Conservation (phyloP, 2,113 vertebrate genomes). For the Tetrax tetrax region DNA sequence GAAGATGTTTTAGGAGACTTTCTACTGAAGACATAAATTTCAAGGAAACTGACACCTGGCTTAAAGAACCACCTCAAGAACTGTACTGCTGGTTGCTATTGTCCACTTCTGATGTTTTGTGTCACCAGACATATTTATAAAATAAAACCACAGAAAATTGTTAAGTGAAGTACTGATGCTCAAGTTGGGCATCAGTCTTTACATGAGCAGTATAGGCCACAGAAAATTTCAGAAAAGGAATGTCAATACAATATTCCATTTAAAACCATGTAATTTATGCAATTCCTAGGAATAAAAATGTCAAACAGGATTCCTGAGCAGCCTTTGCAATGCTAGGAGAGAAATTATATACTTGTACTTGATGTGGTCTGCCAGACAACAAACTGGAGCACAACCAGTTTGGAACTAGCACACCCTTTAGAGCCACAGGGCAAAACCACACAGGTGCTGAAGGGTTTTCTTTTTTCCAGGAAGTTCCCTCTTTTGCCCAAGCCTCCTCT, state of each 20-base stretch:
- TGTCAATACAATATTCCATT: not conserved
- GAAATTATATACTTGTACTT: not conserved
- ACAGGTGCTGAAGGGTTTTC: not conserved
- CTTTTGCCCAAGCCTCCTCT: not conserved
- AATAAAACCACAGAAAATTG: not conserved
- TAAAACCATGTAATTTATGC: not conserved
- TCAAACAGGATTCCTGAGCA: not conserved
- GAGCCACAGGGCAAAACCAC: not conserved
- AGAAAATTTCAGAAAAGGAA: not conserved
- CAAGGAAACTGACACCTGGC: not conserved
- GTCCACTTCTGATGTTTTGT: not conserved
- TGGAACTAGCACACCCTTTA: not conserved
- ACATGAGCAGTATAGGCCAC: not conserved
- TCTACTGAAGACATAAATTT: not conserved
- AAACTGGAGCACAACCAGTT: not conserved
- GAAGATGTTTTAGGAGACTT: not conserved
- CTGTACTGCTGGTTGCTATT: not conserved
- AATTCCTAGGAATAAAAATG: not conserved
- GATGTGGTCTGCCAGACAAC: not conserved
- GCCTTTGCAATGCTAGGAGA: not conserved
- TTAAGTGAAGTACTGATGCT: not conserved
- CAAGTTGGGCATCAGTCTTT: not conserved
- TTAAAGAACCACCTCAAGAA: not conserved
- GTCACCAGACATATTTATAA: not conserved
- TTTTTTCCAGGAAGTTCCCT: not conserved